Conservation (phyloP, 2,113 vertebrate genomes). For the Gavialis gangeticus region DNA sequence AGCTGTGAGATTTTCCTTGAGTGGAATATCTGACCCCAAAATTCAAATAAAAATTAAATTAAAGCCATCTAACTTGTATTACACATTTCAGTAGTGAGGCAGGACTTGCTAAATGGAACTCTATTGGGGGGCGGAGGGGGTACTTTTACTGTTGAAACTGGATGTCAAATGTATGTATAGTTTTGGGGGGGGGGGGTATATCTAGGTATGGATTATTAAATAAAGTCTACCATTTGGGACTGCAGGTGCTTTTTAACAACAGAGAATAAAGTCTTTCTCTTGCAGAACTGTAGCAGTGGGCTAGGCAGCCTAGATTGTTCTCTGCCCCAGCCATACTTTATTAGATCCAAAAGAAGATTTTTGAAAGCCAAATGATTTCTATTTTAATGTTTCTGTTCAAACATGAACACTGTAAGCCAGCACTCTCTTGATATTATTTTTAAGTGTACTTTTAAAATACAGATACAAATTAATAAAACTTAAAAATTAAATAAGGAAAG, state of each 20-base stretch:
- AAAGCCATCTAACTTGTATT: background rate
- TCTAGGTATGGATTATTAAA: background rate
- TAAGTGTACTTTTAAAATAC: slow-evolving; percentile 32
- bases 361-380: background rate
- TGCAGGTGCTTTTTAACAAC: background rate
- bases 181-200: background rate
- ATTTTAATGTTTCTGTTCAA: background rate
- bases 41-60: background rate
- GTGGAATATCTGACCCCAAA: background rate
- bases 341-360: background rate
- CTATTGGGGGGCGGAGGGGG: background rate
- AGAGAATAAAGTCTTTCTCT: background rate
- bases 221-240: background rate
- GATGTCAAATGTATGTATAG: background rate
- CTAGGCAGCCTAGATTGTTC: background rate
- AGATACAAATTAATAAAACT: background rate
- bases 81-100: background rate
- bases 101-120: background rate
- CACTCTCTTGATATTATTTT: background rate
- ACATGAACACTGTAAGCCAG: background rate
- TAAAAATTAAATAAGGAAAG: slow-evolving; percentile 22
- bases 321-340: background rate
- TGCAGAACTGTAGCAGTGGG: background rate
- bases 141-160: background rate
- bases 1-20: background rate